phyloP scores from a whole-genome alignment of 2,113 vertebrate species.

The Phoenicopterus ruber region DNA sequence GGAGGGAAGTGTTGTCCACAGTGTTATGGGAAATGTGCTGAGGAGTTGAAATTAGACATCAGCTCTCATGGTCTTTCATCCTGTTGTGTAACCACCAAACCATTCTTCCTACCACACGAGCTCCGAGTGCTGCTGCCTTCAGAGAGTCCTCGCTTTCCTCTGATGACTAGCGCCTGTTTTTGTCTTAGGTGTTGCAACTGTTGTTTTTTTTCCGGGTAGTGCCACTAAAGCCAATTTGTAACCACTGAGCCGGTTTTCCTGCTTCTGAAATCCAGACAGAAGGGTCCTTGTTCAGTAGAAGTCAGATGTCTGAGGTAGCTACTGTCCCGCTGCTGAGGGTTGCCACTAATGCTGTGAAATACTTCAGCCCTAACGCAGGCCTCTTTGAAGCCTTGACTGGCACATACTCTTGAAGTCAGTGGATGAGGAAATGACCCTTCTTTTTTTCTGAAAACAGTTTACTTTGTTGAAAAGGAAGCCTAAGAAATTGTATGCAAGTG shows the following conservation, averaged over 20 bases:
- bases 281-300: constrained; percentile 2
- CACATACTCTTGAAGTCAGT: not conserved
- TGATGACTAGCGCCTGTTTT: not conserved
- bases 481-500: not conserved
- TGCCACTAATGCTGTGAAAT: not conserved
- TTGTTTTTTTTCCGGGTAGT: not conserved
- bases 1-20: not conserved
- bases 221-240: not conserved
- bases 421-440: not conserved
- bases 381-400: not conserved
- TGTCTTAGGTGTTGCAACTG: not conserved
- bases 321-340: not conserved
- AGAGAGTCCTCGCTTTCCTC: not conserved
- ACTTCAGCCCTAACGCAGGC: not conserved
- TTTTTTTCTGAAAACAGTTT: not conserved
- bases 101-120: not conserved
- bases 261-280: constrained; percentile 20
- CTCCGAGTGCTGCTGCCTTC: not conserved
- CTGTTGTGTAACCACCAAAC: constrained; percentile 32
- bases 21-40: constrained; percentile 8
- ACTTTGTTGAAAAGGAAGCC: not conserved
- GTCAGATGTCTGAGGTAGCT: constrained; percentile 17
- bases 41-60: not conserved
- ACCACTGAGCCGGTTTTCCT: not conserved
- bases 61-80: not conserved